Evolutionary conservation across 1,140 invertebrate species (phyloP), one percentile per base, ranked within the genome.

Genomic region (Lysiphlebus fabarum): DNA sequence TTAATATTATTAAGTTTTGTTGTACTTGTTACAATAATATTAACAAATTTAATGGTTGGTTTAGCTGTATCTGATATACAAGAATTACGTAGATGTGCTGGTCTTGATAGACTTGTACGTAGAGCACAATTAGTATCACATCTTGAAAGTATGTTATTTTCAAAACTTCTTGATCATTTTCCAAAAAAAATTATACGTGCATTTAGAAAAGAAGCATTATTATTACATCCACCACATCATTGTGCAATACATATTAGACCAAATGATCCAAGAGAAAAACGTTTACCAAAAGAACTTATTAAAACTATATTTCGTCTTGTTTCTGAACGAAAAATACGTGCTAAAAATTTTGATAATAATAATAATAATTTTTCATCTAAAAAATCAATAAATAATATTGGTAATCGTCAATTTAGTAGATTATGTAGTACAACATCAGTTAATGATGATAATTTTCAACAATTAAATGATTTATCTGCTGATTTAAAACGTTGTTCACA

Each of bases 21-120:
- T 0, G 76, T 93, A 4, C 75, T 94, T 5, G 89, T 92, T 0
- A 92, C 90, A 0, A 84, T 93, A n/a, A 91, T 94, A 65, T 71
- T 93, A 45, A 91, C 90, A 26, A 93, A 94, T 77, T 71, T 94
- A 5, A 82, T 93, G 71, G 87, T 92, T n/a, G 90, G 90, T 70
- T 79, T 93, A 43, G 90, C 90, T 14, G 90, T 93, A 12, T 91
- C 87, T 62, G 90, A 93, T 71, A 91, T 92, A 47, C 82, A 89
- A 77, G 90, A 90, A n/a, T 76, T 93, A 58, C 88, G 90, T 77
- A 87, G 88, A 68, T 90, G 88, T 61, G 90, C 90, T 1, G 88
- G 89, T 1, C 71, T 92, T 12, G 89, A 91, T 68, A 80, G 90
- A 41, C 68, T 93, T 34, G 87, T 92, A n/a, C 82, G 90, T 5